These are phyloP conservation scores for Dromiciops gliroides DNA, from an alignment of 2,113 vertebrate genomes.

Conservation along the genomic window DNA sequence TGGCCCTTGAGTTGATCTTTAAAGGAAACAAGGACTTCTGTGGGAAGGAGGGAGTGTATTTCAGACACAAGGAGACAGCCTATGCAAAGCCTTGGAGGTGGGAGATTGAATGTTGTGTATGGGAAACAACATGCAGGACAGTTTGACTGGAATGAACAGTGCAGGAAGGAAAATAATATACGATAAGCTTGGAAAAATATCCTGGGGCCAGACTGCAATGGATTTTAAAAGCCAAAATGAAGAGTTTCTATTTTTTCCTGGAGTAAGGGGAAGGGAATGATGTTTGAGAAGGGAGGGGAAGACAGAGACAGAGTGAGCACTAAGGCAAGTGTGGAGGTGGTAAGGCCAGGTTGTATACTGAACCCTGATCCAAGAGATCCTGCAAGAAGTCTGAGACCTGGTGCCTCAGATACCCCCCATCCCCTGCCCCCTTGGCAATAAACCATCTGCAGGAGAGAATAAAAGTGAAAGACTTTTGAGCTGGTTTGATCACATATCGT, in stretches of 20 bases:
- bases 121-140: neutral
- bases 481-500: neutral
- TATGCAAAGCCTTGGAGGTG: neutral
- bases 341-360: neutral
- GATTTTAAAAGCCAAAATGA: neutral
- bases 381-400: neutral
- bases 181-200: neutral
- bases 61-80: neutral
- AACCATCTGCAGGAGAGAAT: neutral
- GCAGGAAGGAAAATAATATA: neutral
- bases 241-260: neutral
- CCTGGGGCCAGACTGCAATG: neutral
- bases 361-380: neutral
- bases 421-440: neutral
- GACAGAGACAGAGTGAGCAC: neutral
- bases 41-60: neutral
- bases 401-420: neutral
- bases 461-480: neutral
- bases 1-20: neutral
- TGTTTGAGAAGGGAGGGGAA: neutral
- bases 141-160: neutral
- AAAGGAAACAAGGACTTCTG: neutral
- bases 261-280: fast-evolving
- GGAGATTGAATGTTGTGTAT: neutral
- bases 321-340: neutral